Conservation (phyloP, 2,113 vertebrate species). For the Amblyopsis rosae region DNA sequence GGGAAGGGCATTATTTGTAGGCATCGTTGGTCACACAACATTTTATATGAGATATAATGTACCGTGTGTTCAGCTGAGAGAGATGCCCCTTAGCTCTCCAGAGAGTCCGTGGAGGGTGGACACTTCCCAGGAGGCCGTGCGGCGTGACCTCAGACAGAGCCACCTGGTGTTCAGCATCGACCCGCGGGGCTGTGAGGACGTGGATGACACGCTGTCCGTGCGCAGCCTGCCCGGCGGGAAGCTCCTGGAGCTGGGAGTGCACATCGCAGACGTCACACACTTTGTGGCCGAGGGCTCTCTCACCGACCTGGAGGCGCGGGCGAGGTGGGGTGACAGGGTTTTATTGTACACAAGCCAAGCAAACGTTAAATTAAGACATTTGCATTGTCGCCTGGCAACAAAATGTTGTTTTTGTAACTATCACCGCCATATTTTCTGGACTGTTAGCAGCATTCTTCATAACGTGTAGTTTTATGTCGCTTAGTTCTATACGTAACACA, state of each 20-base stretch:
- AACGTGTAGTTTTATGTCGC: no score
- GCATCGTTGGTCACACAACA: no score
- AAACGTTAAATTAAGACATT: no score
- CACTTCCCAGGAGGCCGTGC: conserved; percentile 32
- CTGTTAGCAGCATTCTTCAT: no score
- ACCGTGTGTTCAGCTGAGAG: conserved; percentile 78
- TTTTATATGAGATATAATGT: no score
- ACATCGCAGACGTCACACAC: conserved; percentile 94
- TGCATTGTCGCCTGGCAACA: no score
- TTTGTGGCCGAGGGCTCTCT: conserved; percentile 86
- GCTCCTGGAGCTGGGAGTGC: conserved; percentile 89
- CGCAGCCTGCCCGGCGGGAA: conserved; percentile 70
- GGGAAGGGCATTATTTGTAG: neutral
- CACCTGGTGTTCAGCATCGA: conserved; percentile 97
- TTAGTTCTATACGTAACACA: no score
- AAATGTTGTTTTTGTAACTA: no score
- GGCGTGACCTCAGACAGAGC: conserved; percentile 76
- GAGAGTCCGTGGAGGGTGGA: conserved; percentile 82
- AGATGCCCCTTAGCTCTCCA: conserved; percentile 84
- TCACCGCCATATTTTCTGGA: no score
- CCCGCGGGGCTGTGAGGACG: conserved; percentile 91
- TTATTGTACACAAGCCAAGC: no score
- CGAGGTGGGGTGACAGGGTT: conserved; percentile 72
- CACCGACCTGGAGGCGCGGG: conserved; percentile 86
- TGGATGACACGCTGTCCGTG: conserved; percentile 90